Percentiles rank a stretch among this genome's conserved stretches.
Evolutionary conservation across 2,888 invertebrate genomes (phyloP).

Genomic region (Unio delphinus): DNA sequence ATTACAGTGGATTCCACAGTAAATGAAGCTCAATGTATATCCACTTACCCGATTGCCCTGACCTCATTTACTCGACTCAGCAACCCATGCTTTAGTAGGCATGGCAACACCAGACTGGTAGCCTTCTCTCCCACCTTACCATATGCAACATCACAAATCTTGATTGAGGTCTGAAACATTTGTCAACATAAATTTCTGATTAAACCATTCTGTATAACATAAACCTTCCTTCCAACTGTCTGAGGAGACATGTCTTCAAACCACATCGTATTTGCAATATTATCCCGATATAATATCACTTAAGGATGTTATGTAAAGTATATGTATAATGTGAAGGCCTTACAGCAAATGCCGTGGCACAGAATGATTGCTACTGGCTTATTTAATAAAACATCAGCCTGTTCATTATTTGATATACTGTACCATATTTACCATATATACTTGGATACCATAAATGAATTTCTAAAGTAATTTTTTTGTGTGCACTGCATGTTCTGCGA

Average conservation of each 20-base stretch:
- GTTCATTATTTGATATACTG: no score
- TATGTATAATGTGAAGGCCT: no score
- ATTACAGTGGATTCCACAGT: not conserved
- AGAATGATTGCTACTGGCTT: no score
- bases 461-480: no score
- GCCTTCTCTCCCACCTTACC: constrained; percentile 67
- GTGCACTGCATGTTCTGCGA: no score
- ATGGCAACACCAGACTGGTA: constrained; percentile 78
- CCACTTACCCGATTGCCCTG: constrained; percentile 80
- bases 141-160: constrained; percentile 68
- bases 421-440: no score
- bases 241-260: not conserved
- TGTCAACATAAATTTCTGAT: constrained; percentile 1
- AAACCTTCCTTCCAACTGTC: not conserved
- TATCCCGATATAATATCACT: not conserved
- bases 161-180: constrained; percentile 63
- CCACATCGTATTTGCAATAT: not conserved
- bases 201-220: not conserved
- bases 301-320: no score
- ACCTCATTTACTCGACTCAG: constrained; percentile 85
- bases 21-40: not conserved
- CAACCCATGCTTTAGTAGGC: constrained; percentile 85
- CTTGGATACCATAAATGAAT: no score
- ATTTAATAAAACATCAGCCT: no score
- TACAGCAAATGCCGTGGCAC: no score